Base-by-base conservation (phyloP, 1,140 invertebrate genomes). In the Rhysida immarginata region DNA sequence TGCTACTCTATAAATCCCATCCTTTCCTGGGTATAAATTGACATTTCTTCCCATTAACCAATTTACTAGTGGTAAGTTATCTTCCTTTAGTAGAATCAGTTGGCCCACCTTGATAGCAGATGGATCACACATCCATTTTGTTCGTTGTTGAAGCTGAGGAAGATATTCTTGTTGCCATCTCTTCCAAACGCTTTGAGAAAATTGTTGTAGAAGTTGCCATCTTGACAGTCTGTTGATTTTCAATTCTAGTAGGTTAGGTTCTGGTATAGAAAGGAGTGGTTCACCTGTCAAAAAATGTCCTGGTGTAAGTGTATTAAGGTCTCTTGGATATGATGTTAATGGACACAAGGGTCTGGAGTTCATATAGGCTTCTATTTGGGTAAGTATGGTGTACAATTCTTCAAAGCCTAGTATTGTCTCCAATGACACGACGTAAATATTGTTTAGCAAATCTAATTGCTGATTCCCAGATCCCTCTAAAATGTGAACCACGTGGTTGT, bases 391-490 rank as follows among this genome's bases (percentile, higher is more conserved):
- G 24, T 43, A 23, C 1, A 58, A 42, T 57, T 58, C 55, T 41
- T 44, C 3, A 54, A 42, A 54, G 3, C 29, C 51, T 13, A 8
- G 29, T 11, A 26, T 20, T 26, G n/a, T 23, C 8, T 46, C 53
- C 53, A 18, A 54, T 23, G 26, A 54, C 21, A 11, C 35, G n/a
- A 14, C 25, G 62, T 56, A 65, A 58, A 46, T 57, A 60, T 49
- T 53, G 63, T 46, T 73, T 68, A 61, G 41, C 63, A 42, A 14
- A 59, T 53, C 67, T 64, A 16, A 65, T 64, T 26, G 58, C 61
- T 52, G 58, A 56, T 48, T 74, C 62, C 68, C 60, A 72, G 25
- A 63, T 60, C 1, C 70, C 70, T 49, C 71, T 70, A 29, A 65
- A 63, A 55, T 71, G 64, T 1, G 66, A 63, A 21, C 59, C 62